These are phyloP conservation scores for Actinia equina DNA, from an alignment of 64 coral and sea anemone species.

Conservation along the genomic window DNA sequence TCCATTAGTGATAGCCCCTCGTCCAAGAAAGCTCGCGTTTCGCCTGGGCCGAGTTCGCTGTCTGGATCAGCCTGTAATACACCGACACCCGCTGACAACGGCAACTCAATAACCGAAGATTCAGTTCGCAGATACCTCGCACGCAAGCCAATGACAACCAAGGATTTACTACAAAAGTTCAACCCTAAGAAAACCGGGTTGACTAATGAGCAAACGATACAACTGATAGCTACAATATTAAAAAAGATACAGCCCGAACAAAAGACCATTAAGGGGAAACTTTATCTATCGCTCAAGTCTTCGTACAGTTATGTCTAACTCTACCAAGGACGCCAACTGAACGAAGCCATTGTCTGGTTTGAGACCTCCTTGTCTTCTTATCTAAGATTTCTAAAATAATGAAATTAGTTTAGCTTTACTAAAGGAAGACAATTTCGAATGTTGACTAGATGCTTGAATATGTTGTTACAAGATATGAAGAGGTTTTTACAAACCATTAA, in stretches of 20 bases:
- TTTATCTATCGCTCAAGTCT: conserved; percentile 85
- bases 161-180: conserved; percentile 94
- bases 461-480: no score
- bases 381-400: no score
- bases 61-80: conserved; percentile 67
- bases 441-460: no score
- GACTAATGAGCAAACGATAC: conserved; percentile 92
- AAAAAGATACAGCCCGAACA: conserved; percentile 89
- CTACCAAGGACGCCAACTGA: no score
- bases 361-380: no score
- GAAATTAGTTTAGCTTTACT: no score
- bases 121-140: conserved; percentile 91
- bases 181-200: conserved; percentile 88
- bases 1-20: conserved; percentile 45
- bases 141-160: conserved; percentile 97
- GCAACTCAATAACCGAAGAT: conserved; percentile 92
- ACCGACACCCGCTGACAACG: conserved; percentile 64
- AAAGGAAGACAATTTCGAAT: no score
- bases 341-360: no score
- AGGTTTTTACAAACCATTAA: no score
- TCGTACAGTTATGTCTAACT: not conserved
- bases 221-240: conserved; percentile 85
- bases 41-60: conserved; percentile 42
- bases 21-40: conserved; percentile 64
- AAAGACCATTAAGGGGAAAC: conserved; percentile 82